Base-by-base conservation (phyloP, 2,797 vertebrate species). In the Leptatherina wallacei region DNA sequence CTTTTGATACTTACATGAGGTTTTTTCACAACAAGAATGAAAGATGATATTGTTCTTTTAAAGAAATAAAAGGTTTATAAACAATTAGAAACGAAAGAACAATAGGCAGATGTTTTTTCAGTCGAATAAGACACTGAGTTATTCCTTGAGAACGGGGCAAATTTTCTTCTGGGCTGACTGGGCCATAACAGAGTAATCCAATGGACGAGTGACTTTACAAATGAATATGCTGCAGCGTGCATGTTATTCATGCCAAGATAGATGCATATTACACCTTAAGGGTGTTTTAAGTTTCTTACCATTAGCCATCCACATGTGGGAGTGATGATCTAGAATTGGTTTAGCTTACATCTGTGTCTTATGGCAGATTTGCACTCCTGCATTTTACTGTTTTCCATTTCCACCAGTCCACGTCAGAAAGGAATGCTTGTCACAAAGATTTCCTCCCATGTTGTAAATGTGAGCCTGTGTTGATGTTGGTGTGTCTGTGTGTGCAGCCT, bases 191-290 rank as follows among this genome's bases (percentile, higher is more conserved):
- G 85, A 88, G 75, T 85, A 84, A 84, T 76, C 82, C 69, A 84
- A 78, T 59, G 77, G 79, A 85, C 80, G 85, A 65, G 75, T 88
- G 71, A 84, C 78, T 91, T 82, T 76, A 81, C 61, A 82, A 81
- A 88, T 88, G 82, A 87, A 81, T 87, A 70, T 51, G 66, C 71
- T 77, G 67, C 72, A 67, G 59, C 52, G 49, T 10, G 69, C 72
- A 73, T 84, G 85, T 89, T 82, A 86, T 89, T 90, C 83, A 81
- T 69, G 64, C 58, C 2, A 27, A 65, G 77, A 79, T 36, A 64
- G 74, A 75, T 59, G 68, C 71, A 69, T 64, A 57, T 70, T 70
- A 81, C 69, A 47, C 42, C 71, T 81, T 66, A 2, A 67, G 63
- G 70, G 51, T 75, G 57, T 62, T 82, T 76, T 35, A 69, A 58